phyloP scores from a whole-genome alignment of 1,140 invertebrate genomes.

The Aphidius gifuensis region DNA sequence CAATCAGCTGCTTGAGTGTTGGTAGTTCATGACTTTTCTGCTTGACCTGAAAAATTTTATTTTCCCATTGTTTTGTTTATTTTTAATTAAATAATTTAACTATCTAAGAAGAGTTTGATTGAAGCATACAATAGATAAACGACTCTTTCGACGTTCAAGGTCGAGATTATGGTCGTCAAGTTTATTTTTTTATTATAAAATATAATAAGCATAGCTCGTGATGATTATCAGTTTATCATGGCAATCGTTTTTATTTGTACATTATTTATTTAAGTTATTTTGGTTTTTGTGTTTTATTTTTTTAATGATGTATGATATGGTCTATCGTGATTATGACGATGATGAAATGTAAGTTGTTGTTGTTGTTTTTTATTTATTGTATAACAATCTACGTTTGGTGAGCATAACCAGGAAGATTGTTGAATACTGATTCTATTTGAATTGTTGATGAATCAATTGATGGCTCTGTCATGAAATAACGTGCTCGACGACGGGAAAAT shows the following conservation, averaged over 20 bases:
- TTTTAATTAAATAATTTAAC: slow-evolving; percentile 15
- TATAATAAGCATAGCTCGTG: slow-evolving; percentile 11
- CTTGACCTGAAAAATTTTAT: slow-evolving; percentile 51
- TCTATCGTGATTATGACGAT: not conserved
- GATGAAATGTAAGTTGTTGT: slow-evolving; percentile 7
- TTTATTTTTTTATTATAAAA: not conserved
- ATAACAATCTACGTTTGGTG: slow-evolving; percentile 10
- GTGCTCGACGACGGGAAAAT: slow-evolving; percentile 33
- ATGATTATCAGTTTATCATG: slow-evolving; percentile 11
- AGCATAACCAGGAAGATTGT: slow-evolving; percentile 38
- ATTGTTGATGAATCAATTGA: slow-evolving; percentile 50
- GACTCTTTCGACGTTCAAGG: slow-evolving; percentile 23
- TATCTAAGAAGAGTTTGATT: not conserved
- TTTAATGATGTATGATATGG: not conserved
- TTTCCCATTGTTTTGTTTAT: slow-evolving; percentile 25
- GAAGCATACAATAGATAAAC: slow-evolving; percentile 16
- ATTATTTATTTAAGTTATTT: too few species aligned
- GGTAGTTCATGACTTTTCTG: slow-evolving; percentile 35
- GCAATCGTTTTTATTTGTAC: slow-evolving; percentile 2
- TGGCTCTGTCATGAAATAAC: slow-evolving; percentile 43
- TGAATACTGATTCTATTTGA: slow-evolving; percentile 53
- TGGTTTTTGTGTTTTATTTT: too few species aligned
- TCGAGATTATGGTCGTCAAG: slow-evolving; percentile 20
- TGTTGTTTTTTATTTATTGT: not conserved
- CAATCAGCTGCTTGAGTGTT: slow-evolving; percentile 43